Evolutionary conservation across 2,797 vertebrate species (phyloP).

Genomic region (Catostomus latipinnis): DNA sequence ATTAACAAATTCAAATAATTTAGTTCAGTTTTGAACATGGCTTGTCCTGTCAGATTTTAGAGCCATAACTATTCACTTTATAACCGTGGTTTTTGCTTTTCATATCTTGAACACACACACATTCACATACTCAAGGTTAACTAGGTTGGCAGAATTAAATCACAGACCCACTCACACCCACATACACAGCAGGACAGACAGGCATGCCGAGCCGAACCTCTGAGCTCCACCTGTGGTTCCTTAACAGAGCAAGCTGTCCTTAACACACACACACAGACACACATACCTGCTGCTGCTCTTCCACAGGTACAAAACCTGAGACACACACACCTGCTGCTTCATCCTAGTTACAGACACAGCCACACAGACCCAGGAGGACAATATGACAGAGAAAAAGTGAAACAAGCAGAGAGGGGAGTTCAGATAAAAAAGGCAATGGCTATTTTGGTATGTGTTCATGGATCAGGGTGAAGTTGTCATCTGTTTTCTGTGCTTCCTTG

Average conservation of each 20-base stretch:
- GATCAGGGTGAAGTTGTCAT: background rate
- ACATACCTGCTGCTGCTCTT: conserved; percentile 46
- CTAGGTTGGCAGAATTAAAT: conserved; percentile 29
- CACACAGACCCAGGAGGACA: conserved; percentile 17
- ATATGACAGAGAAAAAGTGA: conserved; percentile 31
- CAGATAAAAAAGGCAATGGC: background rate
- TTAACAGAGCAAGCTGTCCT: conserved; percentile 40
- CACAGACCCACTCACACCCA: conserved; percentile 18
- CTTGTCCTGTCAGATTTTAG: no score
- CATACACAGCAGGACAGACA: conserved; percentile 44
- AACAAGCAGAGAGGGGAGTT: conserved; percentile 2
- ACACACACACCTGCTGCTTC: conserved; percentile 58
- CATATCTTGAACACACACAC: background rate
- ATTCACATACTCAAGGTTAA: conserved; percentile 48
- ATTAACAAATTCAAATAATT: no score
- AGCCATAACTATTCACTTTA: no score
- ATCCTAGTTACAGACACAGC: conserved; percentile 33
- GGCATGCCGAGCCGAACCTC: conserved; percentile 9
- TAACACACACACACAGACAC: conserved; percentile 40
- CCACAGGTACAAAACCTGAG: conserved; percentile 56
- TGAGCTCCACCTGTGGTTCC: conserved; percentile 36
- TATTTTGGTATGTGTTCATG: conserved; percentile 14
- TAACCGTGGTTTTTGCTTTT: background rate
- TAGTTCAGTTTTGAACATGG: no score
- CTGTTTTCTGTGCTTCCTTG: background rate